These are phyloP conservation scores for Epizoanthus stellaris DNA, from an alignment of 92 coral and sea anemone genomes.

Conservation along the genomic window DNA sequence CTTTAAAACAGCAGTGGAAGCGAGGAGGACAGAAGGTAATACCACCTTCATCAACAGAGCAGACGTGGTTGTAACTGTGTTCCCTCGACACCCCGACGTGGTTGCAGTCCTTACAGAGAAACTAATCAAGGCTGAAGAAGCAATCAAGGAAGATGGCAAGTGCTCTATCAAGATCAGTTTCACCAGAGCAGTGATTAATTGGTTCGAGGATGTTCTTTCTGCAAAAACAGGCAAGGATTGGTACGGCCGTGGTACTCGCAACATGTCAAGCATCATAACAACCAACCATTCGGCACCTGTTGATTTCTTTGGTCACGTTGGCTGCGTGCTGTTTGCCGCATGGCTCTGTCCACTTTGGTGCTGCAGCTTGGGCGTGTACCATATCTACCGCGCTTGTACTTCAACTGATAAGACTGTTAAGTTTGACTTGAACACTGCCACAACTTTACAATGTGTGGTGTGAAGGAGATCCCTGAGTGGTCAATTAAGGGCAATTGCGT, in stretches of 20 bases:
- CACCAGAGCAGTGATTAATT: neutral
- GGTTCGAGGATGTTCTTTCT: slow-evolving; percentile 1
- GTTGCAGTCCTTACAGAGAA: slow-evolving; percentile 3
- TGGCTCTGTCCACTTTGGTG: slow-evolving; percentile 36
- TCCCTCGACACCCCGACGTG: slow-evolving; percentile 40
- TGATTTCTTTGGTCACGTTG: slow-evolving; percentile 15
- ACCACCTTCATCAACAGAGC: neutral
- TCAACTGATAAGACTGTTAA: no score
- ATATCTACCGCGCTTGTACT: slow-evolving; percentile 2
- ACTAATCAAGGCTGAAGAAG: slow-evolving; percentile 36
- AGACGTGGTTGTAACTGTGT: slow-evolving; percentile 26
- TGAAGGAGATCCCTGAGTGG: no score
- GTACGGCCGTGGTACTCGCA: slow-evolving; percentile 6
- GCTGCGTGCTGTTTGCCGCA: slow-evolving; percentile 19
- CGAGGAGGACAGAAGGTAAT: neutral
- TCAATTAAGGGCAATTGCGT: no score
- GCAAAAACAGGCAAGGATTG: slow-evolving; percentile 31
- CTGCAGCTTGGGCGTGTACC: slow-evolving; percentile 17
- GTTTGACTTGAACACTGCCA: no score
- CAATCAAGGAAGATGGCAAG: slow-evolving; percentile 8
- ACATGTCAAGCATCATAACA: slow-evolving; percentile 17
- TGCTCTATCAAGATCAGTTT: slow-evolving; percentile 33
- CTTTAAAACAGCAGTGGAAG: slow-evolving; percentile 26
- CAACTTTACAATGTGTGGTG: no score
- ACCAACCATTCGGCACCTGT: neutral